Evolutionary conservation across 2,113 vertebrate species (phyloP).

Genomic region (Verasper variegatus): DNA sequence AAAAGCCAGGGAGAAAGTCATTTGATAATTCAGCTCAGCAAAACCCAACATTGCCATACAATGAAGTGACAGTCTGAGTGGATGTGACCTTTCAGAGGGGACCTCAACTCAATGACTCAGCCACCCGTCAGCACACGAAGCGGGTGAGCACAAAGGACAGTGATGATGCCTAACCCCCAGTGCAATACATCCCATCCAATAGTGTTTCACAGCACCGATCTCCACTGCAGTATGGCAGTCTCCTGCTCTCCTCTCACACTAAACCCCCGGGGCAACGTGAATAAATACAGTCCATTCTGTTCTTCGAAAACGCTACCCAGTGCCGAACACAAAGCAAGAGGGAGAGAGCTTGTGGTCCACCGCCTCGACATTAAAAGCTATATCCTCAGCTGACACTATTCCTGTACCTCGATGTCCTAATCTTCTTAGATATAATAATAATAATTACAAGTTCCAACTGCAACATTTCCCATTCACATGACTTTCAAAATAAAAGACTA

Average conservation of each 20-base stretch:
- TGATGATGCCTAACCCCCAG: slow-evolving; percentile 41
- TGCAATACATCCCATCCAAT: slow-evolving; percentile 43
- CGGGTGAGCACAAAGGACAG: slow-evolving; percentile 52
- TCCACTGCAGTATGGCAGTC: slow-evolving; percentile 25
- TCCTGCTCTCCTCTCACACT: slow-evolving; percentile 45
- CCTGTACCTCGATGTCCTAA: neutral
- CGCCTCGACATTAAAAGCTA: slow-evolving; percentile 11
- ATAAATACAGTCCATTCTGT: slow-evolving; percentile 45
- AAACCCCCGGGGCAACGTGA: slow-evolving; percentile 37
- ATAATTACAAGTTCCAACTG: neutral
- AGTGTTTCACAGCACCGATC: slow-evolving; percentile 34
- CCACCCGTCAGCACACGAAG: slow-evolving; percentile 38
- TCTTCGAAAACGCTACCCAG: slow-evolving; percentile 23
- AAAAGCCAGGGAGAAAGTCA: neutral
- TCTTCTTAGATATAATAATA: neutral
- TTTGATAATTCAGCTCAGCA: slow-evolving; percentile 17
- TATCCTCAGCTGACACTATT: slow-evolving; percentile 14
- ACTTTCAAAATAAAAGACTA: neutral
- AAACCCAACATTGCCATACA: slow-evolving; percentile 13
- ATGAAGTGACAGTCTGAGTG: slow-evolving; percentile 41
- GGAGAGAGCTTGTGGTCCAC: slow-evolving; percentile 14
- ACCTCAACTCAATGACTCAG: slow-evolving; percentile 61
- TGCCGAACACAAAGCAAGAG: slow-evolving; percentile 43
- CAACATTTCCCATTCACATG: neutral
- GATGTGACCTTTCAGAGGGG: slow-evolving; percentile 50